These are phyloP conservation scores for Atherinomorus stipes DNA, from an alignment of 2,113 vertebrate species.

Conservation along the genomic window DNA sequence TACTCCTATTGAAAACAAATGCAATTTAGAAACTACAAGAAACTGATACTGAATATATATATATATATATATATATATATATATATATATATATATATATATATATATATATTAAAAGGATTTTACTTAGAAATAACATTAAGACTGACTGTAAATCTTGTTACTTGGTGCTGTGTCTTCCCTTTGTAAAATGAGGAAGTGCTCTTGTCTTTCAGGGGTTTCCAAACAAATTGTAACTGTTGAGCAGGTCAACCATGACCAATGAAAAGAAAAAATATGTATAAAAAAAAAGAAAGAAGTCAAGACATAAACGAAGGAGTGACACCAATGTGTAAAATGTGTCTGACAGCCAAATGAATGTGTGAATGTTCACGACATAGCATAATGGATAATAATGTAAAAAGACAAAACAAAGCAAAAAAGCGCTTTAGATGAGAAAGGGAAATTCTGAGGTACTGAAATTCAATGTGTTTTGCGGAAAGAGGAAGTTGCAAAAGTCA, in stretches of 20 bases:
- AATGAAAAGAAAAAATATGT: not conserved
- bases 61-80: no score
- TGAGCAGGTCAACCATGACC: slow-evolving; percentile 11
- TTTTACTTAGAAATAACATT: not conserved
- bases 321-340: slow-evolving; percentile 8
- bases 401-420: not conserved
- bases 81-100: no score
- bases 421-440: slow-evolving; percentile 1
- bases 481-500: slow-evolving; percentile 50
- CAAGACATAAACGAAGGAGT: not conserved
- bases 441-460: slow-evolving; percentile 58
- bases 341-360: slow-evolving; percentile 19
- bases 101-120: not conserved
- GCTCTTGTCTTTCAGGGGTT: not conserved
- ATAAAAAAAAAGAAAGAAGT: not conserved
- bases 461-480: slow-evolving; percentile 47
- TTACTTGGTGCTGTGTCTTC: not conserved
- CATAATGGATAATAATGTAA: not conserved
- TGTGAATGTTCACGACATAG: not conserved
- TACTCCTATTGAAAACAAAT: no score
- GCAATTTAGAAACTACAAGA: no score
- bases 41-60: no score
- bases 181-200: slow-evolving; percentile 50
- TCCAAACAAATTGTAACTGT: slow-evolving; percentile 9
- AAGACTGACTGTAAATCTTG: not conserved